Evolutionary conservation across 2,797 vertebrate species (phyloP).

Genomic region (Sebastes steindachneri): DNA sequence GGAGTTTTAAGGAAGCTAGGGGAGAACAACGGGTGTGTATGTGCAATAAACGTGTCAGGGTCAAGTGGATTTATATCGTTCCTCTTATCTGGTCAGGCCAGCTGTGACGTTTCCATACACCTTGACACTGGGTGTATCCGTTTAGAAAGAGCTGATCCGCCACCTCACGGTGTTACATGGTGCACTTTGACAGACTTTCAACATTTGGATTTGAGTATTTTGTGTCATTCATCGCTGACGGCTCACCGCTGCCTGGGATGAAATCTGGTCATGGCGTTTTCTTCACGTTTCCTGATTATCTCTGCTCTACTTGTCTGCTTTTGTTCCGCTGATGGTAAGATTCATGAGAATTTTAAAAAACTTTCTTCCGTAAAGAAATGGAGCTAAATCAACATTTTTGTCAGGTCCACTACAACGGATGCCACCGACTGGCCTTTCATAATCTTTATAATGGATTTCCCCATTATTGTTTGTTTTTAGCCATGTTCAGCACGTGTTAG

Average conservation of each 20-base stretch:
- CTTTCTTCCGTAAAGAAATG: background rate
- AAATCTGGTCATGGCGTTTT: slow-evolving; percentile 17
- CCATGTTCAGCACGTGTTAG: background rate
- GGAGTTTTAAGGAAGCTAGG: background rate
- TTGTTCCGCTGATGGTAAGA: slow-evolving; percentile 32
- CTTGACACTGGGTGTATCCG: background rate
- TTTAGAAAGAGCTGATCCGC: background rate
- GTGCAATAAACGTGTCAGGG: background rate
- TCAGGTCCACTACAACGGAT: background rate
- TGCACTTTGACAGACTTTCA: background rate
- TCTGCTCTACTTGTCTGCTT: background rate
- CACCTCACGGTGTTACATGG: background rate
- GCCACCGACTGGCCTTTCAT: no score
- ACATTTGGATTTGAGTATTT: background rate
- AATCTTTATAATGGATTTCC: background rate
- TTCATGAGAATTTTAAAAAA: background rate
- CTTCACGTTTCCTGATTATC: background rate
- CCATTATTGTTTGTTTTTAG: background rate
- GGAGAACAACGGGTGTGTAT: background rate
- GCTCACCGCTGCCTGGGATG: background rate
- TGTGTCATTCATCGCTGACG: background rate
- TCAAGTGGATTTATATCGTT: background rate
- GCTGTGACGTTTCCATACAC: background rate
- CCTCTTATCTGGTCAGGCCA: background rate
- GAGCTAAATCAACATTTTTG: background rate